Evolutionary conservation across 1,140 invertebrate genomes (phyloP), one percentile per base, ranked within the genome.

Genomic region (Protaetia brevitarsis): DNA sequence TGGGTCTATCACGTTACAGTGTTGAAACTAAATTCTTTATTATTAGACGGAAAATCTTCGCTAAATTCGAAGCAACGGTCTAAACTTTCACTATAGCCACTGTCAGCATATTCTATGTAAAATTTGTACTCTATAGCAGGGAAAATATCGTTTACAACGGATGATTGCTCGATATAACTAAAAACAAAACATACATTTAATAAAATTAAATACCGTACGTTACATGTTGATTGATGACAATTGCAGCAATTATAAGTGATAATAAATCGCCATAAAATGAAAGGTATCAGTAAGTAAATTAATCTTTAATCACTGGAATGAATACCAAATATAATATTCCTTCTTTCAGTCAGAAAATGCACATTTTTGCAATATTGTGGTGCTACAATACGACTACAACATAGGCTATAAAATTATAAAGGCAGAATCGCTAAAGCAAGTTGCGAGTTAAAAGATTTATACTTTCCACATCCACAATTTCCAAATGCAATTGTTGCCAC

Each of bases 111-210:
- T 23, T 51, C 41, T 51, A 51, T 7, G 2, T 51, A 51, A 10
- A 21, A 10, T 51, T 16, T 51, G 11, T 4, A 23, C 11, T 51
- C 41, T 23, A 51, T 23, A 51, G 16, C 5, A 51, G 41, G 41
- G 16, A 51, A 51, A 23, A 51, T 23, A 51, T 51, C 26, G 26
- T 51, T 51, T 51, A 51, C 41, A 19, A 51, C 41, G 19, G 26
- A 51, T 51, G 41, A 51, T 19, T 51, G 41, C 26, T 51, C 19
- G 41, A 51, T 23, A 51, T 51, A 51, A 51, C 41, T 51, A 51
- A 51, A 23, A 51, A 51, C 19, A 51, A 51, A 51, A 51, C 26
- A 51, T 51, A 23, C 26, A 51, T n/a, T 34, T 34, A 34, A 34
- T 23, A 23, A 51, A 51, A 3, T 23, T 51, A 51, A 23, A 13